Conservation (phyloP, 2,888 invertebrate genomes). For the Sesamia inferens region DNA sequence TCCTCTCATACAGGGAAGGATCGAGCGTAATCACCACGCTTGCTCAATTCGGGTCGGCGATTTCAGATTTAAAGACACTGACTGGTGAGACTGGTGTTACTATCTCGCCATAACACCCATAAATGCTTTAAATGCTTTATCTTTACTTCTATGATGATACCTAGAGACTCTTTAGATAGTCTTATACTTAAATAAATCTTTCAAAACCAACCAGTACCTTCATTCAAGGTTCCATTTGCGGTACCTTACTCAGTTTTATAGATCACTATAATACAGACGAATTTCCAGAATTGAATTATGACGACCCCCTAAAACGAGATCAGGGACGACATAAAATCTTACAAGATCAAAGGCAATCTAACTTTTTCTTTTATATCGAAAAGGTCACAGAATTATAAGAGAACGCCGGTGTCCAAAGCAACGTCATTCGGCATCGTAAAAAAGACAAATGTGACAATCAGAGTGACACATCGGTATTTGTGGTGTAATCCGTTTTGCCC, state of each 20-base stretch:
- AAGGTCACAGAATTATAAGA: constrained; percentile 60
- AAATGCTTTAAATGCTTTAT: neutral
- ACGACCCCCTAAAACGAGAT: constrained; percentile 21
- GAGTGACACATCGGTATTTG: constrained; percentile 68
- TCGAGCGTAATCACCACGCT: too few relatives aligned
- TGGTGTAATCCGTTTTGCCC: constrained; percentile 57
- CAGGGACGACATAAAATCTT: constrained; percentile 48
- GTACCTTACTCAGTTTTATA: neutral
- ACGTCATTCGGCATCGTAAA: constrained; percentile 71
- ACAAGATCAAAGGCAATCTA: constrained; percentile 50
- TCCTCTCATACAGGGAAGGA: too few relatives aligned
- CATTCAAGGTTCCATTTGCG: constrained; percentile 1
- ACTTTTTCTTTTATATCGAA: constrained; percentile 51
- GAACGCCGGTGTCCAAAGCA: constrained; percentile 41
- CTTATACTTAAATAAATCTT: neutral
- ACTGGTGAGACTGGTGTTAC: too few relatives aligned
- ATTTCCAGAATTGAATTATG: constrained; percentile 52
- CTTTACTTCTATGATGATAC: neutral
- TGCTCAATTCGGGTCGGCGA: too few relatives aligned
- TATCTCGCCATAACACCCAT: too few relatives aligned
- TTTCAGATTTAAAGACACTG: too few relatives aligned
- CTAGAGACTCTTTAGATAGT: neutral
- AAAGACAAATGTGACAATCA: constrained; percentile 76
- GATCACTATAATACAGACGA: constrained; percentile 17
- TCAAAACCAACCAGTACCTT: neutral